Evolutionary conservation across 1,140 invertebrate genomes (phyloP), one percentile per base, ranked within the genome.

Genomic region (Musca vetustissima): DNA sequence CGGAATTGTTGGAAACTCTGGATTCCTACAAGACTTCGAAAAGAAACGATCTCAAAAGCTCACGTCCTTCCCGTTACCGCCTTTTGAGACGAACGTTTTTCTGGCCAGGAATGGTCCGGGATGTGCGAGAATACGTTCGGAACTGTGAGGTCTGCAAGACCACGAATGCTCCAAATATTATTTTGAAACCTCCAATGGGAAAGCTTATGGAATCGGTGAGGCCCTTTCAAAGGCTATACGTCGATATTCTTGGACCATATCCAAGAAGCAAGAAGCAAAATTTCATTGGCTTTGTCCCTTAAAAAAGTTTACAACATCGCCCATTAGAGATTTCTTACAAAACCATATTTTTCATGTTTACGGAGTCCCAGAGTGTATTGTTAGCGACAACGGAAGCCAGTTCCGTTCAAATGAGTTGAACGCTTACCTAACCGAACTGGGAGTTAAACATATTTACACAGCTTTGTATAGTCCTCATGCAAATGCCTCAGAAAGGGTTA

Each of bases 1-100:
- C 48, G 24, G 19, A 36, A 24, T 17, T 15, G 47, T 15, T 69
- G 70, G 66, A 67, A 70, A 59, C 49, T 71, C 2, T 73, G 70
- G 70, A 49, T 69, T 17, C 72, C 70, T 0, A 8, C 43, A 6
- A 52, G 36, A 14, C 19, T 70, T 24, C 47, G 67, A 7, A 21
- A 32, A 25, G 19, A 50, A 7, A n/a, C 17, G 1, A 49, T 66
- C 4, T 14, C 22, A 57, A 22, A n/a, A 2, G 55, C 55, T 14
- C 24, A 36, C 21, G 36, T 47, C 22, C 11, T n/a, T 36, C n/a
- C 50, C 13, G 14, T 55, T 15, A 4, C 52, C 15, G 49, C 49
- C 1, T 24, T 36, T 6, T 67, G 13, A 15, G 66, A 36, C 24
- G 66, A 7, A 52, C 28, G 4, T 55, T 67, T 52, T 67, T 21